These are phyloP conservation scores for Lepidurus couesii DNA, from an alignment of 1,140 invertebrate genomes.

Conservation along the genomic window DNA sequence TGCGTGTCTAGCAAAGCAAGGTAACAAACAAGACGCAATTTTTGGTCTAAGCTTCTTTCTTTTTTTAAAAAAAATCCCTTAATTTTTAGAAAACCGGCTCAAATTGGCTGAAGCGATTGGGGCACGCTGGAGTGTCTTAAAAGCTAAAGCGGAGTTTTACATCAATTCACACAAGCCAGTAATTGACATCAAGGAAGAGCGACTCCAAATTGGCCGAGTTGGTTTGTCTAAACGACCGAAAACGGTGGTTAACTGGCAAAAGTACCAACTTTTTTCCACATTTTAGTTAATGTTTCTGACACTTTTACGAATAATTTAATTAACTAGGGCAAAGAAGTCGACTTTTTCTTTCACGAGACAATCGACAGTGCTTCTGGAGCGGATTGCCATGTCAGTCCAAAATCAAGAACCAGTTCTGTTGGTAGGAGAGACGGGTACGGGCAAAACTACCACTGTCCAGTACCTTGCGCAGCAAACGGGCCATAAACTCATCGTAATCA, in stretches of 20 bases:
- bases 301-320: neutral
- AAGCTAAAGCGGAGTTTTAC: conserved; percentile 75
- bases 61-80: neutral
- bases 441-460: conserved; percentile 95
- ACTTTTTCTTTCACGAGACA: conserved; percentile 72
- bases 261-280: neutral
- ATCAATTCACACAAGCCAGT: conserved; percentile 70
- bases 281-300: neutral
- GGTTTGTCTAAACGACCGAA: conserved; percentile 38
- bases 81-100: conserved; percentile 45
- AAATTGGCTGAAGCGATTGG: conserved; percentile 66
- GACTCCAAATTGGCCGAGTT: conserved; percentile 41
- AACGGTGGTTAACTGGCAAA: conserved; percentile 27
- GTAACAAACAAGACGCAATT: conserved; percentile 37
- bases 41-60: conserved; percentile 6
- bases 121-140: conserved; percentile 72
- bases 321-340: conserved; percentile 30
- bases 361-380: conserved; percentile 75
- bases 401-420: conserved; percentile 86
- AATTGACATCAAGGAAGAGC: conserved; percentile 46
- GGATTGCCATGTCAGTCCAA: conserved; percentile 70
- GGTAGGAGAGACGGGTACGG: conserved; percentile 96
- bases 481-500: conserved; percentile 87
- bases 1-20: conserved; percentile 59
- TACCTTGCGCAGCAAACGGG: conserved; percentile 78